A percentile compares a stretch with the other conserved stretches of the same genome.
These are phyloP conservation scores for Nomada hirtipes DNA, from an alignment of 2,888 invertebrate species.

Conservation along the genomic window DNA sequence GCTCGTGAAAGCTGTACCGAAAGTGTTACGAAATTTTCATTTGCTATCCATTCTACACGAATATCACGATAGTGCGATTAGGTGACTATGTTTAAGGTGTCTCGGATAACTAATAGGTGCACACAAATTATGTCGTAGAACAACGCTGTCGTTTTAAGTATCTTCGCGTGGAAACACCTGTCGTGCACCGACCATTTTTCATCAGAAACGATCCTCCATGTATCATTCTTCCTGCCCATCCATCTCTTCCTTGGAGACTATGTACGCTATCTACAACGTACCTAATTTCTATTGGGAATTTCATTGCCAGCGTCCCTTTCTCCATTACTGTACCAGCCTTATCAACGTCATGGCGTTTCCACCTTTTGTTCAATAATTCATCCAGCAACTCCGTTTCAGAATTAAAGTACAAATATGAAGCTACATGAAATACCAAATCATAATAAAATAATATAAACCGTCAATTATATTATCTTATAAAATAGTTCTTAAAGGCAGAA, in stretches of 20 bases:
- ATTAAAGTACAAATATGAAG: too few species aligned
- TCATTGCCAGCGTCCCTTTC: constrained; percentile 34
- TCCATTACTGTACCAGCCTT: constrained; percentile 42
- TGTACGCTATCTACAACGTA: constrained; percentile 33
- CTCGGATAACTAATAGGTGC: constrained; percentile 70
- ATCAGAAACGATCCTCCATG: constrained; percentile 67
- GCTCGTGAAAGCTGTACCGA: constrained; percentile 9
- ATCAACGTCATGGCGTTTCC: background rate
- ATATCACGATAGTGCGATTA: background rate
- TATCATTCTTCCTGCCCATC: constrained; percentile 54
- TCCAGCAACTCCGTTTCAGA: background rate
- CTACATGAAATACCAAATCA: too few species aligned
- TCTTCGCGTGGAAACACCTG: constrained; percentile 73
- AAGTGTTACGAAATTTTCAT: constrained; percentile 37
- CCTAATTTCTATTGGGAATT: constrained; percentile 32
- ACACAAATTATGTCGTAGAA: constrained; percentile 63
- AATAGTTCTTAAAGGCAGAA: background rate
- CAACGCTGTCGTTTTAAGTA: constrained; percentile 45
- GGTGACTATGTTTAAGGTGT: constrained; percentile 56
- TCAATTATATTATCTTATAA: background rate
- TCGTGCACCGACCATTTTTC: constrained; percentile 76
- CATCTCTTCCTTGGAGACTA: constrained; percentile 31
- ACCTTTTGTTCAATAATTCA: constrained; percentile 9
- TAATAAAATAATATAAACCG: too few species aligned
- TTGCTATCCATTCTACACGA: background rate